Evolutionary conservation across 2,888 invertebrate genomes (phyloP).

Genomic region (Danaus chrysippus): DNA sequence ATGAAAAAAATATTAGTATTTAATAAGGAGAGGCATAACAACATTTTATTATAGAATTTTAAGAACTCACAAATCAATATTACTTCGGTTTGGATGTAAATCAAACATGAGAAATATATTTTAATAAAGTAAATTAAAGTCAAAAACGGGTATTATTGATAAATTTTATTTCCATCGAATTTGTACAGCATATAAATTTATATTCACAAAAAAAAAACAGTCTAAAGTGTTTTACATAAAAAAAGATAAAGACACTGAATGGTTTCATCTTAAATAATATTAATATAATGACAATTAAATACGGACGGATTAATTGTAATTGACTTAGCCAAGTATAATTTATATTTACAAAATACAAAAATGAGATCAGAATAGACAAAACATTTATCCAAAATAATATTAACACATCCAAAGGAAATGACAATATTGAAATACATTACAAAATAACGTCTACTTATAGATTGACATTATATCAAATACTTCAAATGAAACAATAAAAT

Average conservation of each 20-base stretch:
- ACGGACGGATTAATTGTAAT: constrained; percentile 28
- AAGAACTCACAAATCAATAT: too few relatives aligned
- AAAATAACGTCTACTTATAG: constrained; percentile 11
- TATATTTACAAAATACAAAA: constrained; percentile 51
- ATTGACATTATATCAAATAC: constrained; percentile 8
- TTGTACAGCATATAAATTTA: constrained; percentile 5
- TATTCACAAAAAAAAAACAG: constrained; percentile 5
- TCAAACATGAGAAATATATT: too few relatives aligned
- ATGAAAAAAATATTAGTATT: too few relatives aligned
- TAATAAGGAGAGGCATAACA: too few relatives aligned
- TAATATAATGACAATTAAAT: constrained; percentile 16
- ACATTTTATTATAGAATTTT: too few relatives aligned
- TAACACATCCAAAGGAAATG: constrained; percentile 20
- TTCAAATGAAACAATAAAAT: not conserved
- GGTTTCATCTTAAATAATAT: not conserved
- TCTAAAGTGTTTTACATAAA: constrained; percentile 12
- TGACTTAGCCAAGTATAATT: constrained; percentile 42
- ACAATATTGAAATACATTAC: constrained; percentile 22
- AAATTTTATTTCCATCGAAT: constrained; percentile 10
- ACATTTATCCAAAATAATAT: constrained; percentile 24
- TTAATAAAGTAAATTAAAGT: not conserved
- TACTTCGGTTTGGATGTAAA: too few relatives aligned
- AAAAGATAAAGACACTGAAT: constrained; percentile 4
- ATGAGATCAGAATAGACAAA: constrained; percentile 66
- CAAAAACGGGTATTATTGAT: constrained; percentile 2